These are phyloP conservation scores for Philhelius pedissequus DNA, from an alignment of 2,888 invertebrate genomes.

Conservation along the genomic window DNA sequence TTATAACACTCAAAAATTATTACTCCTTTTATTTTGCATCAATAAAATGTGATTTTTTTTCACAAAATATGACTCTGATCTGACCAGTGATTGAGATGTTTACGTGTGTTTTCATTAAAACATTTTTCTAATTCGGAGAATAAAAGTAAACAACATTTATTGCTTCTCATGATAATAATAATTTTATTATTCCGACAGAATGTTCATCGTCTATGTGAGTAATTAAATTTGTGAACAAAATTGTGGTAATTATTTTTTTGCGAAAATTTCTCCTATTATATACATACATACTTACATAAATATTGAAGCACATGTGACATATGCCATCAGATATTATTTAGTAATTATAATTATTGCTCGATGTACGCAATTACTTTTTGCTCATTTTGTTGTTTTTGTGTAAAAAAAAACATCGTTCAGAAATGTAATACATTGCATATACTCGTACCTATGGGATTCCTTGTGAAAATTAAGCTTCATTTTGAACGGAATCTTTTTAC, in stretches of 20 bases:
- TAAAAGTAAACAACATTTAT: not conserved
- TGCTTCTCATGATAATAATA: not conserved
- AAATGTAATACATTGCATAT: too few relatives aligned
- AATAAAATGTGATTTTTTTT: not conserved
- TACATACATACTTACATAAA: not conserved
- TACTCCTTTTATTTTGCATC: not conserved
- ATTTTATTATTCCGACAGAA: not conserved
- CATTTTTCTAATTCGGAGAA: too few relatives aligned
- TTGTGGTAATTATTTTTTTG: not conserved
- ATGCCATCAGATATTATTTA: not conserved
- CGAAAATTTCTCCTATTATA: not conserved
- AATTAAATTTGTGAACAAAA: not conserved
- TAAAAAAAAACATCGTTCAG: not conserved
- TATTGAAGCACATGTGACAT: not conserved
- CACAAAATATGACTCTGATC: not conserved
- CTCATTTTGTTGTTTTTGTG: not conserved
- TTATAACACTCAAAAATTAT: not conserved
- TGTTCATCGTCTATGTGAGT: not conserved
- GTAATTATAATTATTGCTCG: not conserved
- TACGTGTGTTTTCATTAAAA: not conserved
- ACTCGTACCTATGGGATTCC: too few relatives aligned
- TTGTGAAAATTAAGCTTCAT: not conserved
- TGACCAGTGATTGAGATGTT: not conserved
- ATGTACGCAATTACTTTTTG: not conserved
- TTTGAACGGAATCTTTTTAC: not conserved